These are phyloP conservation scores for Maniola hyperantus DNA, from an alignment of 2,888 invertebrate species.

Conservation along the genomic window DNA sequence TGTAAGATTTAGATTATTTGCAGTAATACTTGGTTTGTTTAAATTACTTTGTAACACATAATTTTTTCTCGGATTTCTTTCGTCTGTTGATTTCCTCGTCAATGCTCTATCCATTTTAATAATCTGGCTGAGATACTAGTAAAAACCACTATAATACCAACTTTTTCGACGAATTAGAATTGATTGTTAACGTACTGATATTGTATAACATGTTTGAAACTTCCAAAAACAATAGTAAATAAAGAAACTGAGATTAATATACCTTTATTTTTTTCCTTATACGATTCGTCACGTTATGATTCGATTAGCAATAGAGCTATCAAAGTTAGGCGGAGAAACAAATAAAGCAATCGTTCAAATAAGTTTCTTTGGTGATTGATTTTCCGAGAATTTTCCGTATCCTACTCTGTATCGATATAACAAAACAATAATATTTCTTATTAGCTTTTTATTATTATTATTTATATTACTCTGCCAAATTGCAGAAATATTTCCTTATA, in stretches of 20 bases:
- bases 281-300: conserved; percentile 25
- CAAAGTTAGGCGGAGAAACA: conserved; percentile 27
- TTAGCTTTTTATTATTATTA: background rate
- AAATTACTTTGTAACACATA: too few relatives aligned
- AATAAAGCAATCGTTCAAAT: conserved; percentile 29
- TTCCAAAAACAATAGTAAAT: background rate
- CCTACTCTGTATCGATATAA: background rate
- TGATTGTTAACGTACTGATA: too few relatives aligned
- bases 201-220: background rate
- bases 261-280: conserved; percentile 14
- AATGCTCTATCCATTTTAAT: too few relatives aligned
- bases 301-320: conserved; percentile 26
- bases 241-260: conserved; percentile 10
- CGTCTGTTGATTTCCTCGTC: too few relatives aligned
- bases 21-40: too few relatives aligned
- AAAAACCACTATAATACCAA: too few relatives aligned
- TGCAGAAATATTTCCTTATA: too few relatives aligned
- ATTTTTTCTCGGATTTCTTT: too few relatives aligned
- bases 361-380: conserved; percentile 20
- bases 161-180: too few relatives aligned
- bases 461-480: too few relatives aligned
- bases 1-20: too few relatives aligned
- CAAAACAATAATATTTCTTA: background rate
- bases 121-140: too few relatives aligned
- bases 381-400: conserved; percentile 13